Conservation (phyloP, 2,797 vertebrate species). For the Cyprinella venusta region DNA sequence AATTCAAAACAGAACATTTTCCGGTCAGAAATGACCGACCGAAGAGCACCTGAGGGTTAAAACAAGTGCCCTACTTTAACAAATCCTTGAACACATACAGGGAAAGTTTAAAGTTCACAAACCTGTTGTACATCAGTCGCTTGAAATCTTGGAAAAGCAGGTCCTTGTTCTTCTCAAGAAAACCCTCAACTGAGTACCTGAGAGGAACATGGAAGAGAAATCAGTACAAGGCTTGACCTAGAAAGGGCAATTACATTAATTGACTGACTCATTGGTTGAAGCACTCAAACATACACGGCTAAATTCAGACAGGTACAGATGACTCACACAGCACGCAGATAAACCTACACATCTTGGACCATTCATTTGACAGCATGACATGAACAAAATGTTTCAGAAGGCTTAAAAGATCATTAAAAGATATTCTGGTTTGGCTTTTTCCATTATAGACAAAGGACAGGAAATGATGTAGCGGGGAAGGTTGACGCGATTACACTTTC, state of each 20-base stretch:
- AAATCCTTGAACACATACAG: background rate
- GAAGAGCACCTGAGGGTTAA: too few species aligned
- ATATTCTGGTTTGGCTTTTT: constrained; percentile 1
- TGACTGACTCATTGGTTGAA: constrained; percentile 11
- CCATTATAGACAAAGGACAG: background rate
- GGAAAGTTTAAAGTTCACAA: background rate
- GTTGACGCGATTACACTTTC: background rate
- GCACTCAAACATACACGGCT: constrained; percentile 25
- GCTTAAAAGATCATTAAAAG: background rate
- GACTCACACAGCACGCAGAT: constrained; percentile 10
- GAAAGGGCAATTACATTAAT: constrained; percentile 39
- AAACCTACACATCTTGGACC: constrained; percentile 2
- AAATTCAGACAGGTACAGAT: background rate
- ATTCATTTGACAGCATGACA: constrained; percentile 1
- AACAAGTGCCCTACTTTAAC: background rate
- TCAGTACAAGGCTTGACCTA: background rate
- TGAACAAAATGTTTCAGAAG: background rate
- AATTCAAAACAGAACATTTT: too few species aligned
- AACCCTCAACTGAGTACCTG: constrained; percentile 92
- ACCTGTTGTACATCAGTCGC: constrained; percentile 92
- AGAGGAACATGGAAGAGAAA: constrained; percentile 1
- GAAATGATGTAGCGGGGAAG: background rate
- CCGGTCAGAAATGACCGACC: too few species aligned
- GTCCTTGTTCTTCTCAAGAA: constrained; percentile 95
- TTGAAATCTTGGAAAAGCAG: constrained; percentile 95